Conservation (phyloP, 2,113 vertebrate species). For the Todiramphus saurophagus region DNA sequence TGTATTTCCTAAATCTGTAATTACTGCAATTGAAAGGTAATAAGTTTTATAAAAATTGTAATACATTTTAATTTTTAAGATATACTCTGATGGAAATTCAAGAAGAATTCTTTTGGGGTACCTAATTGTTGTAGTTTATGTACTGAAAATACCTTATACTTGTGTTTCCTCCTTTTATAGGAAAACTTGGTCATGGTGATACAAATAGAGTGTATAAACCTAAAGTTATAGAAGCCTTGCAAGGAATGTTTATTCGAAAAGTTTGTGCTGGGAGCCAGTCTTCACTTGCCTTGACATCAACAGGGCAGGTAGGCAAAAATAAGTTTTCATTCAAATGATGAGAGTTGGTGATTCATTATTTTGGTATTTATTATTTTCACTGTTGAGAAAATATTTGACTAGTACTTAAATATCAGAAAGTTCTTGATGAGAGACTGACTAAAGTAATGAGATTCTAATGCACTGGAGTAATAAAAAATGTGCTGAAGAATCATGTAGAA, state of each 20-base stretch:
- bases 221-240: conserved; percentile 86
- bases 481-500: not conserved
- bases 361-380: not conserved
- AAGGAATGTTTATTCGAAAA: conserved; percentile 88
- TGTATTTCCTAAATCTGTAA: not conserved
- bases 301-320: conserved; percentile 78
- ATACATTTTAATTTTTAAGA: not conserved
- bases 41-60: not conserved
- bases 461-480: not conserved
- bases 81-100: not conserved
- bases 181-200: conserved; percentile 86
- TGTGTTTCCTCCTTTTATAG: conserved; percentile 48
- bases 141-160: not conserved
- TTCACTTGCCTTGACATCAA: conserved; percentile 85
- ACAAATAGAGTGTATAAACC: conserved; percentile 88
- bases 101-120: not conserved
- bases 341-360: not conserved
- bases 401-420: not conserved
- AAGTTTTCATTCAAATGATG: not conserved
- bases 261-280: conserved; percentile 87
- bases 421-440: not conserved
- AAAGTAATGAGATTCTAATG: not conserved
- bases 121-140: not conserved
- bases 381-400: not conserved
- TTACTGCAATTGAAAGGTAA: not conserved